phyloP scores from a whole-genome alignment of 2,797 vertebrate genomes.

The Phataginus tetradactyla region DNA sequence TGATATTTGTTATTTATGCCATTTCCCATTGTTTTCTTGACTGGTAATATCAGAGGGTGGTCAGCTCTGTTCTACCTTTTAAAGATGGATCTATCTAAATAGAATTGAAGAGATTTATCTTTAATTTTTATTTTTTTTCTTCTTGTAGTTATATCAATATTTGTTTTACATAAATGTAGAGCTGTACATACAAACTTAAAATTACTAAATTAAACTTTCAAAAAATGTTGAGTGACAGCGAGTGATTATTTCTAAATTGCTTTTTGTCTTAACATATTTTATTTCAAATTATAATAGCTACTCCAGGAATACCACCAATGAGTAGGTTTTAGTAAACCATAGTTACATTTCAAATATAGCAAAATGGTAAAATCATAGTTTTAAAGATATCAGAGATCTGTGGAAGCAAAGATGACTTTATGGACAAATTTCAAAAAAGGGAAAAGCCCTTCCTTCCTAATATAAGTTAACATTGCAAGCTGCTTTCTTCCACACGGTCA shows the following conservation, averaged over 20 bases:
- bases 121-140: not conserved
- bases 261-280: slow-evolving; percentile 18
- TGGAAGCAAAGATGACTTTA: not conserved
- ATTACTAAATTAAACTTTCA: not conserved
- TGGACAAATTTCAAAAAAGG: not conserved
- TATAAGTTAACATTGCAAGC: not conserved
- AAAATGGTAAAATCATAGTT: not conserved
- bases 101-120: not conserved
- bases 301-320: not conserved
- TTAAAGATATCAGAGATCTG: not conserved
- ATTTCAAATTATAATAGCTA: not conserved
- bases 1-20: not conserved
- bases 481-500: not conserved
- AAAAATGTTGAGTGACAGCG: not conserved
- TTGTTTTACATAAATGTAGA: not conserved
- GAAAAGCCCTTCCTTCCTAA: not conserved
- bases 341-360: not conserved
- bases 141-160: not conserved
- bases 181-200: not conserved
- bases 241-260: not conserved
- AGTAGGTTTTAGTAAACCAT: not conserved
- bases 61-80: not conserved
- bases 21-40: not conserved
- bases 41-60: not conserved
- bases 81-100: not conserved